A percentile compares a stretch with the other conserved stretches of the same genome.
Evolutionary conservation across 2,888 invertebrate species (phyloP).

Genomic region (Scelioninae gen. 2): DNA sequence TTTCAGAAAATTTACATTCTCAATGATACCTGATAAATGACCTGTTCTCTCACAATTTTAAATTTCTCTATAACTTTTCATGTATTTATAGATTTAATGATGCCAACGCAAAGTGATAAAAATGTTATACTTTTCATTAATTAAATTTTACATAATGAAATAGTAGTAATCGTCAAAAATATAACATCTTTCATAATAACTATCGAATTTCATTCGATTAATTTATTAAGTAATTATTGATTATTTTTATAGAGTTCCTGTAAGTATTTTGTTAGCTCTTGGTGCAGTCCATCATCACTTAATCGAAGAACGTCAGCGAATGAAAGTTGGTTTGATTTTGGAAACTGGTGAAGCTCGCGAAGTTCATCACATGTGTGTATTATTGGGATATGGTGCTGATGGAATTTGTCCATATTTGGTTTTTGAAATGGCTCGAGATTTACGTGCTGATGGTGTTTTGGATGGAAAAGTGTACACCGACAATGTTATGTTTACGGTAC

Average conservation of each 20-base stretch:
- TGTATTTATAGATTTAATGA: too few species aligned
- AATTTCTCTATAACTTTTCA: too few species aligned
- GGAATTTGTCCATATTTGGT: conserved; percentile 98
- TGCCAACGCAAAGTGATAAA: too few species aligned
- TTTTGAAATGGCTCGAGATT: conserved; percentile 91
- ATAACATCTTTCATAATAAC: too few species aligned
- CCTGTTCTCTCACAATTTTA: too few species aligned
- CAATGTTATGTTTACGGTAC: conserved; percentile 84
- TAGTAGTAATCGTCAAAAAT: too few species aligned
- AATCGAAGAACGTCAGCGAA: conserved; percentile 94
- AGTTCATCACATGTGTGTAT: conserved; percentile 96
- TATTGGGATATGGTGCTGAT: conserved; percentile 98
- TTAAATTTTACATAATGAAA: too few species aligned
- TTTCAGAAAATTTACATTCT: too few species aligned
- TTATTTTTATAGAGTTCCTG: conserved; percentile 78
- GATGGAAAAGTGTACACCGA: conserved; percentile 84
- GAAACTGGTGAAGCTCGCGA: conserved; percentile 98
- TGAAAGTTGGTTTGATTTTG: conserved; percentile 95
- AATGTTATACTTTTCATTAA: too few species aligned
- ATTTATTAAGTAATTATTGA: too few species aligned
- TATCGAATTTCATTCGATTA: too few species aligned
- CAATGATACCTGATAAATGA: too few species aligned
- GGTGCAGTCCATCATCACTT: conserved; percentile 97
- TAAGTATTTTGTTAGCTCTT: conserved; percentile 88
- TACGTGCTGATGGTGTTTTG: conserved; percentile 91